Evolutionary conservation across 2,797 vertebrate genomes (phyloP).

Genomic region (Danio kyathit): DNA sequence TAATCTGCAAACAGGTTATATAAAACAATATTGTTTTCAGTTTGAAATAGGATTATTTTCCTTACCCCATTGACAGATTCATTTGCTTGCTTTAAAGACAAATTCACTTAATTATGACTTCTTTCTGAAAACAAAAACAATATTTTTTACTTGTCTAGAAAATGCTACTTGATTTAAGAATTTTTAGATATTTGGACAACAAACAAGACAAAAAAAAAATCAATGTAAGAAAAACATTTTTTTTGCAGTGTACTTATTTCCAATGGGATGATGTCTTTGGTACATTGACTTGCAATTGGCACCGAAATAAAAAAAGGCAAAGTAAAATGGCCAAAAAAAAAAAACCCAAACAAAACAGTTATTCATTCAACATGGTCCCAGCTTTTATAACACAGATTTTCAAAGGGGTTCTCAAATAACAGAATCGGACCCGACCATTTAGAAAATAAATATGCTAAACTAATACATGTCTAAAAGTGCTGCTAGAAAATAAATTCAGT

Average conservation of each 20-base stretch:
- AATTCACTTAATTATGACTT: no score
- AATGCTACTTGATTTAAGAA: no score
- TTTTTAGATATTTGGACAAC: no score
- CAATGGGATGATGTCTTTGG: constrained; percentile 45
- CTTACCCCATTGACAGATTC: no score
- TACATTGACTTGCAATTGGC: constrained; percentile 44
- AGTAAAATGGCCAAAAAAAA: background rate
- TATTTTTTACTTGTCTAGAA: no score
- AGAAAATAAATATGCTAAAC: constrained; percentile 59
- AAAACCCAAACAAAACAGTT: constrained; percentile 2
- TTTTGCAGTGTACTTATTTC: background rate
- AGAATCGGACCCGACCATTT: constrained; percentile 33
- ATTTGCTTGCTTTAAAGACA: no score
- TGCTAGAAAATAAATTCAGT: constrained; percentile 41
- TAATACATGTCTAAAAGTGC: constrained; percentile 44
- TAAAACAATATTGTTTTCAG: no score
- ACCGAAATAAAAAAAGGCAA: constrained; percentile 27
- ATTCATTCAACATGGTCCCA: constrained; percentile 10
- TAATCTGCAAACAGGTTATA: no score
- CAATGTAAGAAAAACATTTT: no score
- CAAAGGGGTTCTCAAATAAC: constrained; percentile 18
- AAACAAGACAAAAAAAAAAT: no score
- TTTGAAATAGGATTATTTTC: no score
- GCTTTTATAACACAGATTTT: constrained; percentile 29
- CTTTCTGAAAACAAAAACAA: no score